phyloP scores from a whole-genome alignment of 2,888 invertebrate genomes.

The Strigamia transsilvanica region DNA sequence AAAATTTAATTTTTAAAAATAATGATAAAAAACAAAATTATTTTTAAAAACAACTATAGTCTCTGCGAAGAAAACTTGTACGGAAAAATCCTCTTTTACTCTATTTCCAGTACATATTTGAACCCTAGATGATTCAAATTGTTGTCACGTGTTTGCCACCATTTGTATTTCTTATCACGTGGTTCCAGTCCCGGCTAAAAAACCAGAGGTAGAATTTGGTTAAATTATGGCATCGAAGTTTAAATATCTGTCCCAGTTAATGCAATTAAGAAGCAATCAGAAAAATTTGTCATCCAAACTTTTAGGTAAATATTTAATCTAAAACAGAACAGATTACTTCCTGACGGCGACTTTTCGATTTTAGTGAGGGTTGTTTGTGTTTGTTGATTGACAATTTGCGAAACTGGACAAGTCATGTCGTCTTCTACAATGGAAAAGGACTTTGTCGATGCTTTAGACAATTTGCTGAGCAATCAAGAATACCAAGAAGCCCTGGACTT shows the following conservation, averaged over 20 bases:
- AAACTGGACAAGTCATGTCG: not conserved
- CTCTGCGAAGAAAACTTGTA: too few species aligned
- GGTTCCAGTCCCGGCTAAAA: too few species aligned
- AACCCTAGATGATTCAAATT: too few species aligned
- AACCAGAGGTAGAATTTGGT: too few species aligned
- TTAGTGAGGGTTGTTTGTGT: not conserved
- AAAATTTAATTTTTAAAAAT: not conserved
- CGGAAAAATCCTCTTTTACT: too few species aligned
- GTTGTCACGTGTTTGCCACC: too few species aligned
- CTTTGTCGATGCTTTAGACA: not conserved
- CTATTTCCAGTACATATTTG: too few species aligned
- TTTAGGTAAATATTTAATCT: slow-evolving; percentile 12
- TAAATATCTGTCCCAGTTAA: not conserved
- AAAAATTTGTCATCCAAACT: not conserved
- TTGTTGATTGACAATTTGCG: not conserved
- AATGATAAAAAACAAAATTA: not conserved
- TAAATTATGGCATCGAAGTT: not conserved
- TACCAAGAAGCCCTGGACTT: not conserved
- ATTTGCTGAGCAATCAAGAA: not conserved
- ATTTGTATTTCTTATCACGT: too few species aligned
- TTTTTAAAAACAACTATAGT: too few species aligned
- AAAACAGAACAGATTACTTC: not conserved
- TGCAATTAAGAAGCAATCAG: not conserved
- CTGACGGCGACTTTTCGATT: slow-evolving; percentile 11
- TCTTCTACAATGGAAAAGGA: not conserved